phyloP scores from a whole-genome alignment of 2,113 vertebrate genomes.

The Osmerus mordax region DNA sequence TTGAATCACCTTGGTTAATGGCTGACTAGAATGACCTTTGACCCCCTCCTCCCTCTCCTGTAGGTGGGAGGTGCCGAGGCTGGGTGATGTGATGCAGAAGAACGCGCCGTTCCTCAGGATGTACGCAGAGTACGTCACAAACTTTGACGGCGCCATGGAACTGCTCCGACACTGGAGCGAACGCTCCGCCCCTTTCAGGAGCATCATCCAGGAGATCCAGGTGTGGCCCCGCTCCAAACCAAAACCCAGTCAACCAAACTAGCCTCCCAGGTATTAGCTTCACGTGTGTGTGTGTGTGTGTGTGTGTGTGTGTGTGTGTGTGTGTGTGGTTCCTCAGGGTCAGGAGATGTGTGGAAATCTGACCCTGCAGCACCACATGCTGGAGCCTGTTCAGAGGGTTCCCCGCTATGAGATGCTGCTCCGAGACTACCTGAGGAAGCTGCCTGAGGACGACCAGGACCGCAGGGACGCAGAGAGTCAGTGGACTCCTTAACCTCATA shows the following conservation, averaged over 20 bases:
- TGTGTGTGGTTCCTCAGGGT: conserved; percentile 58
- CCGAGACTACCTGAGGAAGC: conserved; percentile 81
- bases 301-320: not conserved
- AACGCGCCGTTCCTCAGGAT: conserved; percentile 88
- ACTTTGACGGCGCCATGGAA: conserved; percentile 79
- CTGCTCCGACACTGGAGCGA: conserved; percentile 81
- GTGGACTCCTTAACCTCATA: conserved; percentile 13
- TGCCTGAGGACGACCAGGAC: conserved; percentile 73
- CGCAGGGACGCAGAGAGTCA: conserved; percentile 75
- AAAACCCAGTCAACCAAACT: conserved; percentile 19
- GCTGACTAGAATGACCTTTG: not conserved
- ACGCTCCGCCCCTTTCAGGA: conserved; percentile 77
- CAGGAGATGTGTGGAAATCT: conserved; percentile 75
- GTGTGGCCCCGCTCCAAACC: conserved; percentile 42
- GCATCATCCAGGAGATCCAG: conserved; percentile 79
- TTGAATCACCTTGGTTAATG: not conserved
- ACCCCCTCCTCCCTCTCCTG: not conserved
- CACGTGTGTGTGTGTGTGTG: conserved; percentile 1
- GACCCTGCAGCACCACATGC: conserved; percentile 76
- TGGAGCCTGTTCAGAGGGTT: conserved; percentile 89
- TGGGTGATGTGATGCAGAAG: conserved; percentile 82
- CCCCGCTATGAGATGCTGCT: conserved; percentile 87
- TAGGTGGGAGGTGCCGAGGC: conserved; percentile 76
- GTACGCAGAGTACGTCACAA: conserved; percentile 83
- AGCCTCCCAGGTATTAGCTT: not conserved